A percentile compares a stretch with the other conserved stretches of the same genome.
Evolutionary conservation across 2,113 vertebrate genomes (phyloP).

Genomic region (Microtus richardsoni): DNA sequence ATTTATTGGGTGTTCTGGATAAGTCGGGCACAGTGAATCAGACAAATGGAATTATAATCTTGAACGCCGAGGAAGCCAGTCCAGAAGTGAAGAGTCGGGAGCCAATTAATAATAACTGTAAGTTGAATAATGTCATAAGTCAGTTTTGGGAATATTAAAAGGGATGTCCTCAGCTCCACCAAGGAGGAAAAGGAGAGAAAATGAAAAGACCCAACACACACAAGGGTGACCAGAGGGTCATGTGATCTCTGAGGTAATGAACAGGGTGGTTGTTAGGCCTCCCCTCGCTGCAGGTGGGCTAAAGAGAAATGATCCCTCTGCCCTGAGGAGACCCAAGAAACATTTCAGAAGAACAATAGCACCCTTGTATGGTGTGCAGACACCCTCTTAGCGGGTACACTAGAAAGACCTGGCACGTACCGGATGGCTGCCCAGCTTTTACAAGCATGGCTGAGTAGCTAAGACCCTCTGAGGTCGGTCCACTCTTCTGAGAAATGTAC

Average conservation of each 20-base stretch:
- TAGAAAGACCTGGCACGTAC: background rate
- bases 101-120: background rate
- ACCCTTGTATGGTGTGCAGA: background rate
- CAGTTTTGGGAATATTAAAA: background rate
- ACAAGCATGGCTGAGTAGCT: background rate
- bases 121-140: background rate
- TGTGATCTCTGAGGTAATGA: background rate
- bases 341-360: background rate
- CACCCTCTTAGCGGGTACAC: fast-evolving
- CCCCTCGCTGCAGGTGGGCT: no score
- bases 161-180: background rate
- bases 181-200: no score
- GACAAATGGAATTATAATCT: background rate
- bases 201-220: background rate
- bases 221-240: background rate
- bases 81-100: background rate
- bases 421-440: background rate
- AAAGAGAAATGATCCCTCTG: background rate
- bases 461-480: background rate
- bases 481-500: fast-evolving
- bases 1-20: background rate
- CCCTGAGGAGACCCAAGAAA: background rate
- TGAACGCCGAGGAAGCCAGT: background rate
- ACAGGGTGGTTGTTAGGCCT: background rate
- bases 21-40: background rate